Percentiles rank a stretch among this genome's conserved stretches.
Conservation (phyloP, 2,113 vertebrate species). For the Pluvialis apricaria region DNA sequence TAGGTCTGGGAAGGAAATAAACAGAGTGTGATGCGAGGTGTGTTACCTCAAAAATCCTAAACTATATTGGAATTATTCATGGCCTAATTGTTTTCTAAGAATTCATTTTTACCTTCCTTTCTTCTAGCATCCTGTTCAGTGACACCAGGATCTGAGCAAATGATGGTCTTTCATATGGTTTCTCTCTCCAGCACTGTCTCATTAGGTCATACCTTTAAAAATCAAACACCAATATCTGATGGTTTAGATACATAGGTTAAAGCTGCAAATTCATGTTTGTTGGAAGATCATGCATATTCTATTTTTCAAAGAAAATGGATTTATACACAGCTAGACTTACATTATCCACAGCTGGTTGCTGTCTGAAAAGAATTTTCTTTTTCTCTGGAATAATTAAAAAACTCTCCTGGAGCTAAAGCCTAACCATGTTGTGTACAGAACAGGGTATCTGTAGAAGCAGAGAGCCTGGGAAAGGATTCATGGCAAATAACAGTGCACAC, state of each 20-base stretch:
- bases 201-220: constrained; percentile 84
- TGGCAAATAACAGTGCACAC: background rate
- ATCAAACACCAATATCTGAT: background rate
- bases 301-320: background rate
- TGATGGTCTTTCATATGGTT: constrained; percentile 86
- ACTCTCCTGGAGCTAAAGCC: background rate
- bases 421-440: background rate
- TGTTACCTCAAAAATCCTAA: background rate
- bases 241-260: background rate
- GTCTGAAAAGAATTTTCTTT: background rate
- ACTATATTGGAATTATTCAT: background rate
- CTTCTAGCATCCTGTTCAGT: constrained; percentile 86
- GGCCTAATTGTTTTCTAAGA: background rate
- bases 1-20: constrained; percentile 76
- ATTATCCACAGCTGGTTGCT: background rate
- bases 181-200: constrained; percentile 89
- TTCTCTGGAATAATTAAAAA: background rate
- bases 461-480: background rate
- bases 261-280: background rate
- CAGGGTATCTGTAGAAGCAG: background rate
- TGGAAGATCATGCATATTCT: background rate
- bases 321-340: background rate
- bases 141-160: constrained; percentile 88
- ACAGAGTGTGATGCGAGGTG: background rate
- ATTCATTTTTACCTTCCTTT: constrained; percentile 80